Evolutionary conservation across 2,113 vertebrate species (phyloP).

Genomic region (Perca schrenkii): DNA sequence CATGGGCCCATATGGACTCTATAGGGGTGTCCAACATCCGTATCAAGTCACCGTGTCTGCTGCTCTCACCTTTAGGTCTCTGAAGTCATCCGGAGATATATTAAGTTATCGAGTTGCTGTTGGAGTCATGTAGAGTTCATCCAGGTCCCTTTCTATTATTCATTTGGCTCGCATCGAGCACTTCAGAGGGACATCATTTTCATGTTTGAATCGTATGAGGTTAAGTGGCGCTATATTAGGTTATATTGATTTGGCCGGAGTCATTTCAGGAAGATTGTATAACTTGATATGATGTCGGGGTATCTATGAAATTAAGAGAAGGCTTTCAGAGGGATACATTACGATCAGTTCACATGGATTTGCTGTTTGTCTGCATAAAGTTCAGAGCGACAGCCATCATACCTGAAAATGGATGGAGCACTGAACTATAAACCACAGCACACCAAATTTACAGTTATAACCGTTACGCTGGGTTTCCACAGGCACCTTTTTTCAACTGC

Average conservation of each 20-base stretch:
- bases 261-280: conserved; percentile 68
- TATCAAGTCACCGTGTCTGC: conserved; percentile 21
- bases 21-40: neutral
- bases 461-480: too few species aligned
- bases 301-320: conserved; percentile 42
- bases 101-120: conserved; percentile 34
- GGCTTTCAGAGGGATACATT: conserved; percentile 45
- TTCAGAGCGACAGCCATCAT: neutral
- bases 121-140: conserved; percentile 38
- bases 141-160: conserved; percentile 48
- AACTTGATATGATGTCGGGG: conserved; percentile 55
- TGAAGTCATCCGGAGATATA: conserved; percentile 39
- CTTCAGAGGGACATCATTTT: conserved; percentile 42
- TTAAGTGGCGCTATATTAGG: conserved; percentile 49
- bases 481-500: too few species aligned
- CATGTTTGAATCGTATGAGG: conserved; percentile 24
- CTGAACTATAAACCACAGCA: neutral
- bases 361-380: conserved; percentile 28
- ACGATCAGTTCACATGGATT: conserved; percentile 4
- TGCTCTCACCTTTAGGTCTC: conserved; percentile 25
- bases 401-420: neutral
- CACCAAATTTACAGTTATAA: neutral
- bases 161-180: conserved; percentile 30
- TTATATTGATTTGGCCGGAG: conserved; percentile 58
- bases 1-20: conserved; percentile 11